phyloP scores from a whole-genome alignment of 2,113 vertebrate species.

The Martes martes region DNA sequence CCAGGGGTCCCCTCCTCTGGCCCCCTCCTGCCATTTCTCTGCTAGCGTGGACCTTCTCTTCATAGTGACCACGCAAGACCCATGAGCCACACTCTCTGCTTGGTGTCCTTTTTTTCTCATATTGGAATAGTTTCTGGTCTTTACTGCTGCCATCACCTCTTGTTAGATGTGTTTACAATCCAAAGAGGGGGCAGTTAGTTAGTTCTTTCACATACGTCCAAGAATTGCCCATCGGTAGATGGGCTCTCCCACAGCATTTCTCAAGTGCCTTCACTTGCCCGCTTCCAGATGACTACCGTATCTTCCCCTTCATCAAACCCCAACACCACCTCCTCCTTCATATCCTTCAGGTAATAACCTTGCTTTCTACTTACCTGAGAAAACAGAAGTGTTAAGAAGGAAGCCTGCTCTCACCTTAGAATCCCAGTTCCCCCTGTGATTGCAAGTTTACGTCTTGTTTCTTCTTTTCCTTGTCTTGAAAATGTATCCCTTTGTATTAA shows the following conservation, averaged over 20 bases:
- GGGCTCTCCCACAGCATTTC: neutral
- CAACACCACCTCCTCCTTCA: neutral
- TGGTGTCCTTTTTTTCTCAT: neutral
- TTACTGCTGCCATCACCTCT: neutral
- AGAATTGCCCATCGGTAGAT: neutral
- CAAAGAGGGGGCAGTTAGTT: neutral
- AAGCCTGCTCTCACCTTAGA: neutral
- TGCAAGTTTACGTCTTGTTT: neutral
- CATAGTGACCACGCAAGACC: neutral
- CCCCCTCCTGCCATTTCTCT: neutral
- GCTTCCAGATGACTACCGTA: neutral
- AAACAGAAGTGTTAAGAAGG: neutral
- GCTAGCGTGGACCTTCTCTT: neutral
- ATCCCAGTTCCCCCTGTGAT: neutral
- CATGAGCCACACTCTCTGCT: neutral
- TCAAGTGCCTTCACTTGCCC: neutral
- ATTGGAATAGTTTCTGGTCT: neutral
- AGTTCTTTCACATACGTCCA: neutral
- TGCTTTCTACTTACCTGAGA: neutral
- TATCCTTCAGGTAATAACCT: neutral
- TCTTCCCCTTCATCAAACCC: neutral
- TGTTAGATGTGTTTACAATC: neutral
- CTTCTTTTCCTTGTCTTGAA: neutral
- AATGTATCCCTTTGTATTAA: neutral
- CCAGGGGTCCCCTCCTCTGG: accelerated